Conservation (phyloP, 2,888 invertebrate genomes). For the Exephanes ischioxanthus region DNA sequence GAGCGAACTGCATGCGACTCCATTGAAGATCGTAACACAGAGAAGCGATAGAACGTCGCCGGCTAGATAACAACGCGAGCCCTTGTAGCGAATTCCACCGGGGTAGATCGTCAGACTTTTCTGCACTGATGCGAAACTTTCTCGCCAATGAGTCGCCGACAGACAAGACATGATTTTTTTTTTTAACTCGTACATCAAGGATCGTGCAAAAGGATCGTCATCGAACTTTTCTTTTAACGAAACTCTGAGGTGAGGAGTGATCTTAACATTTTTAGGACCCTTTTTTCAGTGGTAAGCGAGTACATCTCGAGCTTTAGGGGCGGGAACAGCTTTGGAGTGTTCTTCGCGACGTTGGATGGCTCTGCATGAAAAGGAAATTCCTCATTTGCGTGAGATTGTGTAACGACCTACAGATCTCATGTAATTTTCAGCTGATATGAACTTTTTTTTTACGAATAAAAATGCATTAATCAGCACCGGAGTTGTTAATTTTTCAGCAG, state of each 20-base stretch:
- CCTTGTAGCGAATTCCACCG: not conserved
- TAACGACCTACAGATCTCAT: too few species aligned
- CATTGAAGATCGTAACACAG: not conserved
- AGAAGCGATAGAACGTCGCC: not conserved
- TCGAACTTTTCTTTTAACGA: not conserved
- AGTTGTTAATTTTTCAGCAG: too few species aligned
- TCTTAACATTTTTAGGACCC: conserved; percentile 15
- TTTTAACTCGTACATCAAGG: not conserved
- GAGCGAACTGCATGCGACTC: not conserved
- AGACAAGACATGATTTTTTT: conserved; percentile 11
- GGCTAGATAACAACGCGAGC: not conserved
- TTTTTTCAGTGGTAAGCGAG: conserved; percentile 8
- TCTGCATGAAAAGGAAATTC: not conserved
- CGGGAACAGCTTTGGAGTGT: conserved; percentile 28
- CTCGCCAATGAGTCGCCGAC: not conserved
- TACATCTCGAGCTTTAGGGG: not conserved
- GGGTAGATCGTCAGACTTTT: not conserved
- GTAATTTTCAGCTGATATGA: too few species aligned
- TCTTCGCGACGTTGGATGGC: conserved; percentile 17
- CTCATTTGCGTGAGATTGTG: too few species aligned
- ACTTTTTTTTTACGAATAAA: too few species aligned
- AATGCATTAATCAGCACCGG: too few species aligned
- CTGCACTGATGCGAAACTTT: conserved; percentile 1
- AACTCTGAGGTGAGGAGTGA: conserved; percentile 38
- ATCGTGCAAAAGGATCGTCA: not conserved